Percentiles rank a stretch among this genome's conserved stretches.
Evolutionary conservation across 2,797 vertebrate species (phyloP).

Genomic region (Leptatherina wallacei): DNA sequence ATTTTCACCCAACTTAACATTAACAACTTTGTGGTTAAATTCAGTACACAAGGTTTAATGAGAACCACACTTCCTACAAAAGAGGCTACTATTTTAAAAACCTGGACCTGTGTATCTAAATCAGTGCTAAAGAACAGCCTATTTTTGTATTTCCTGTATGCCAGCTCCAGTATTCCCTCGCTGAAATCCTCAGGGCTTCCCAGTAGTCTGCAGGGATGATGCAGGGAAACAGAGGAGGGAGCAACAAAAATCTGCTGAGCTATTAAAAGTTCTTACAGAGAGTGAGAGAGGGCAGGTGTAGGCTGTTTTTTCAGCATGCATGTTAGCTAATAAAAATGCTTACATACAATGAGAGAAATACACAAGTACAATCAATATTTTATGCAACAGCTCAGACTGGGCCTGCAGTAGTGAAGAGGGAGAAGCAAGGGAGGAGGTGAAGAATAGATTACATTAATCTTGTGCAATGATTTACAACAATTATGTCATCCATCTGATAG

Average conservation of each 20-base stretch:
- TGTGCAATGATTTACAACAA: conserved; percentile 58
- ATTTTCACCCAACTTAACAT: neutral
- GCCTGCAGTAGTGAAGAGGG: conserved; percentile 44
- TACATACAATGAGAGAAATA: conserved; percentile 81
- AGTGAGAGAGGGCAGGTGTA: conserved; percentile 40
- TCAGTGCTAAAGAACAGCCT: conserved; percentile 16
- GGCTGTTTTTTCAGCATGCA: conserved; percentile 63
- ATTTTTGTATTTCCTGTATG: conserved; percentile 63
- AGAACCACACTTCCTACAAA: neutral
- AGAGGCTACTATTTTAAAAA: neutral
- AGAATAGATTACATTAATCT: conserved; percentile 74
- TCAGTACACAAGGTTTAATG: neutral
- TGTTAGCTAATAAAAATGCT: conserved; percentile 84
- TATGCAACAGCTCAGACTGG: conserved; percentile 72
- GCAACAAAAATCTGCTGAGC: conserved; percentile 72
- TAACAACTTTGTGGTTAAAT: neutral
- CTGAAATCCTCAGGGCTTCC: conserved; percentile 54
- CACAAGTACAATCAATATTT: conserved; percentile 84
- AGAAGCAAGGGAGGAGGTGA: conserved; percentile 56
- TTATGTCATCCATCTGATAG: conserved; percentile 55
- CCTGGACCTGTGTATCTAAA: neutral
- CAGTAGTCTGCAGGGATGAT: conserved; percentile 64
- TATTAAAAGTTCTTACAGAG: conserved; percentile 67
- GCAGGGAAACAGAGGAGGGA: conserved; percentile 62
- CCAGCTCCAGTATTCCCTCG: conserved; percentile 49